Base-by-base conservation (phyloP, 2,113 vertebrate species). In the Rallus limicola region DNA sequence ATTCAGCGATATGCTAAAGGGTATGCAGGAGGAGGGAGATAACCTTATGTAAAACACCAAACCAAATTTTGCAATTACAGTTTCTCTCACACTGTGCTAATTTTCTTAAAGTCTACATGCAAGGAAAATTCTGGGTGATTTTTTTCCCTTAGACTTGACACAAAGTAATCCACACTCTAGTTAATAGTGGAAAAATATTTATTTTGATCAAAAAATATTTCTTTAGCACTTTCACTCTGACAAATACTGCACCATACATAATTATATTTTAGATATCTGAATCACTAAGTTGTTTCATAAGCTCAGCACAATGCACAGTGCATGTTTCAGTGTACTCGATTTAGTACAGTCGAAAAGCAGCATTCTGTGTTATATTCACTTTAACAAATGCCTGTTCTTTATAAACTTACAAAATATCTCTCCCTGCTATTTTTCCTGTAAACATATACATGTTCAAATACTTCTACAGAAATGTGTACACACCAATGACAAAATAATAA, bases 41-140 rank as follows among this genome's bases (percentile, higher is more conserved):
- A 95, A 93, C 92, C 88, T 94, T 86, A 94, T 93, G 92, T 93
- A 92, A 89, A 96, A 95, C 72, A 94, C 81, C 81, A 95, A 93
- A 75, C 94, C 91, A 94, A 97, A 95, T 94, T 96, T 91, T 77
- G 55, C 62, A 63, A 91, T 96, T 68, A 69, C 76, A 95, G 90
- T 95, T 82, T 76, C 82, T 90, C 95, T 96, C 71, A 74, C 88
- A 91, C 62, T 55, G 75, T 83, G 76, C 87, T 90, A 50, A 86
- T 74, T 96, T 94, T 89, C 62, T 96, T 82, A 86, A 96, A 95
- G 89, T 83, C 63, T 90, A 50, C 56, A 82, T 21, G 12, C 56
- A 72, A 77, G 38, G 15, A 90, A 93, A 84, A 90, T 88, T 86
- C 33, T 64, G 29, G 16, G 70, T 64, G 23, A 42, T 58, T 68